These are phyloP conservation scores for Coptotermes formosanus DNA, from an alignment of 1,140 invertebrate species.

Conservation along the genomic window DNA sequence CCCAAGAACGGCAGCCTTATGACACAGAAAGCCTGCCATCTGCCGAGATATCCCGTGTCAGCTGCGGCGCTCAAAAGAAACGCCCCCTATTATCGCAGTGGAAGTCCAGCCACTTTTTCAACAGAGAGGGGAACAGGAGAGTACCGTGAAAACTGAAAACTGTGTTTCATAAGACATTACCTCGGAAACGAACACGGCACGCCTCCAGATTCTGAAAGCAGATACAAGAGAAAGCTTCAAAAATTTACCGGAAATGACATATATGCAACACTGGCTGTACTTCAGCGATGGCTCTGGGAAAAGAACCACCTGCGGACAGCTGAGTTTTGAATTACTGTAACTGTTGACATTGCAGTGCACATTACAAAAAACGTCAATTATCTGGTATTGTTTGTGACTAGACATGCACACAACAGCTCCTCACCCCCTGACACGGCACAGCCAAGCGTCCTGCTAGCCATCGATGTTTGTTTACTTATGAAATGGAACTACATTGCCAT, in stretches of 20 bases:
- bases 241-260: neutral
- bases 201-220: too few relatives aligned
- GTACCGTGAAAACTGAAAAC: too few relatives aligned
- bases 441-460: neutral
- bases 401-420: neutral
- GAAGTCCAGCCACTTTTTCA: too few relatives aligned
- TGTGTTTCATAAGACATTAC: too few relatives aligned
- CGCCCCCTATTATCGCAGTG: too few relatives aligned
- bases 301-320: neutral
- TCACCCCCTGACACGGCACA: neutral
- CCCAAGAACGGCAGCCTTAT: too few relatives aligned
- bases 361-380: constrained; percentile 19
- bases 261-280: neutral
- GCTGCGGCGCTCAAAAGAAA: too few relatives aligned
- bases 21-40: too few relatives aligned
- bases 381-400: constrained; percentile 1
- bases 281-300: neutral
- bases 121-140: too few relatives aligned
- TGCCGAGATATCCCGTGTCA: too few relatives aligned
- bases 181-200: too few relatives aligned
- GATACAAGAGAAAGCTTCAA: neutral
- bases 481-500: constrained; percentile 10
- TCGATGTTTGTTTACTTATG: constrained; percentile 15
- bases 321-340: constrained; percentile 14
- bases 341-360: constrained; percentile 13